phyloP scores from a whole-genome alignment of 2,888 invertebrate genomes.

The Xylota segnis region DNA sequence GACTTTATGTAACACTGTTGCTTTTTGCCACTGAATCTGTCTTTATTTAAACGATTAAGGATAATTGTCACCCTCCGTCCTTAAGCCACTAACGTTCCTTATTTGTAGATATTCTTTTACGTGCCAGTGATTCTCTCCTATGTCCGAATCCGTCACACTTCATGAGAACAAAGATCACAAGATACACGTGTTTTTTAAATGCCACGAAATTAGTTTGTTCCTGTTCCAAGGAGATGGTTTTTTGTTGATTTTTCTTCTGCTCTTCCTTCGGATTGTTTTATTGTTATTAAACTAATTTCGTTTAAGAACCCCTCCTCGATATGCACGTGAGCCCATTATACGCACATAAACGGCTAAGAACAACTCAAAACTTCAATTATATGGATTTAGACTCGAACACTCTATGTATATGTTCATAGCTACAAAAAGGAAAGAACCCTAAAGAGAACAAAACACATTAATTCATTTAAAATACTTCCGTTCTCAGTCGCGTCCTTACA shows the following conservation, averaged over 20 bases:
- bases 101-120: constrained; percentile 52
- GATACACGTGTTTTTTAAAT: constrained; percentile 58
- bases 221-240: constrained; percentile 30
- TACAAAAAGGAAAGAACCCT: constrained; percentile 44
- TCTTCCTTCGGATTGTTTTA: constrained; percentile 45
- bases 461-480: constrained; percentile 71
- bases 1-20: background rate
- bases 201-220: constrained; percentile 37
- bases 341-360: constrained; percentile 18
- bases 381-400: constrained; percentile 21
- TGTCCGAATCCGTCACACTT: background rate
- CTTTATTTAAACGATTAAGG: background rate
- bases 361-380: constrained; percentile 32
- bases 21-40: background rate
- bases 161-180: constrained; percentile 51
- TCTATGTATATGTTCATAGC: background rate
- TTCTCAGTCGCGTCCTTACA: constrained; percentile 55
- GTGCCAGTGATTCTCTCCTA: constrained; percentile 9
- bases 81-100: background rate
- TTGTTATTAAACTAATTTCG: constrained; percentile 49
- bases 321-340: constrained; percentile 30
- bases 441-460: constrained; percentile 39
- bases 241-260: constrained; percentile 58
- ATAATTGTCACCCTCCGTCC: constrained; percentile 8
- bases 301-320: constrained; percentile 20